Evolutionary conservation across 1,140 invertebrate genomes (phyloP).

Genomic region (Littorina saxatilis): DNA sequence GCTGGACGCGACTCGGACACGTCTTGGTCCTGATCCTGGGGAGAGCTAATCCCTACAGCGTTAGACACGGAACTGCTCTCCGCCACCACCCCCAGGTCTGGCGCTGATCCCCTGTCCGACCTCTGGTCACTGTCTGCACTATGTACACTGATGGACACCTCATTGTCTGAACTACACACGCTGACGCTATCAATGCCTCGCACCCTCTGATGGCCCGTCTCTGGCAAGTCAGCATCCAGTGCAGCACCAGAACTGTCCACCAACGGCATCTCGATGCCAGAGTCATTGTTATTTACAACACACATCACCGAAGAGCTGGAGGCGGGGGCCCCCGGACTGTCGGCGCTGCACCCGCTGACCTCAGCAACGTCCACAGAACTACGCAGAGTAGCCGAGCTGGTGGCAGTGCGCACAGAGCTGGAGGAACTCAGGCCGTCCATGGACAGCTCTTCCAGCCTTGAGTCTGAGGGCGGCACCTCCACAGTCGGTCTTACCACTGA

Average conservation of each 20-base stretch:
- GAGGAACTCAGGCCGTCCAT: slow-evolving; percentile 23
- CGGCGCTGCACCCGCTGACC: background rate
- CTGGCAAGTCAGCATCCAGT: background rate
- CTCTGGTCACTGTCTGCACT: slow-evolving; percentile 13
- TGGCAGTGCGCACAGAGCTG: background rate
- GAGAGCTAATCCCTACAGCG: background rate
- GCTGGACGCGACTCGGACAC: slow-evolving; percentile 10
- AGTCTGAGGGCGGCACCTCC: background rate
- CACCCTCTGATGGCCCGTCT: background rate
- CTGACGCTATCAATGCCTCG: slow-evolving; percentile 3
- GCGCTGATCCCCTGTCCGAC: background rate
- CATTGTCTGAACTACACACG: slow-evolving; percentile 33
- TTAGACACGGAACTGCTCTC: slow-evolving; percentile 26
- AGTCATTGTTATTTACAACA: background rate
- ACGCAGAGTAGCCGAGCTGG: background rate
- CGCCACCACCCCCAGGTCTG: slow-evolving; percentile 8
- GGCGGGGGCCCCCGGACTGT: background rate
- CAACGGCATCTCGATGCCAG: slow-evolving; percentile 7
- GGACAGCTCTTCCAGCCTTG: background rate
- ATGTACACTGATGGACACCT: slow-evolving; percentile 7
- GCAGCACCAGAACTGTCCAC: slow-evolving; percentile 29
- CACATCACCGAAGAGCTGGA: background rate
- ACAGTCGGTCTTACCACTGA: background rate
- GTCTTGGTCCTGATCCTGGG: slow-evolving; percentile 20
- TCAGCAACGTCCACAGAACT: slow-evolving; percentile 4